These are phyloP conservation scores for Reticulitermes lucifugus DNA, from an alignment of 2,888 invertebrate genomes.

Conservation along the genomic window DNA sequence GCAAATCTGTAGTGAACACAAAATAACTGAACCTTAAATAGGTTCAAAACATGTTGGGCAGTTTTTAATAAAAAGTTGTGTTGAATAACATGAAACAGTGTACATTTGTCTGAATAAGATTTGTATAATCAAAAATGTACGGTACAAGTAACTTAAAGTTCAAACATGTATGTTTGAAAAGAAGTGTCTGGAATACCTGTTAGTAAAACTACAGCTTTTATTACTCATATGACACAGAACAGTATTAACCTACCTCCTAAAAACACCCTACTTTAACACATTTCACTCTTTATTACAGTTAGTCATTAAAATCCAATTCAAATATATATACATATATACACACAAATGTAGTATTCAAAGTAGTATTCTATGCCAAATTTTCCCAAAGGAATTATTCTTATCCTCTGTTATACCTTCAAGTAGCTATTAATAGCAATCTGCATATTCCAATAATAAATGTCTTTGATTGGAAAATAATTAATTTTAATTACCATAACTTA, in stretches of 20 bases:
- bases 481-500: background rate
- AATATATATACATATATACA: background rate
- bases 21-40: too few relatives aligned
- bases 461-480: background rate
- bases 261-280: constrained; percentile 11
- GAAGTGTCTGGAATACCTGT: background rate
- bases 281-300: background rate
- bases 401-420: too few relatives aligned
- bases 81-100: too few relatives aligned
- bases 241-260: background rate
- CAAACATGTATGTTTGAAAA: background rate
- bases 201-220: background rate
- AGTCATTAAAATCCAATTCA: background rate
- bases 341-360: background rate
- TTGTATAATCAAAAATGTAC: too few relatives aligned
- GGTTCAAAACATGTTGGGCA: too few relatives aligned
- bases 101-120: too few relatives aligned
- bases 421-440: background rate
- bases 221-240: background rate
- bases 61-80: too few relatives aligned
- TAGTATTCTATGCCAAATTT: background rate
- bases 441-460: background rate
- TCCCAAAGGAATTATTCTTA: background rate
- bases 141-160: too few relatives aligned
- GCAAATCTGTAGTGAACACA: too few relatives aligned